phyloP scores from a whole-genome alignment of 2,113 vertebrate genomes.

The Tragelaphus scriptus region DNA sequence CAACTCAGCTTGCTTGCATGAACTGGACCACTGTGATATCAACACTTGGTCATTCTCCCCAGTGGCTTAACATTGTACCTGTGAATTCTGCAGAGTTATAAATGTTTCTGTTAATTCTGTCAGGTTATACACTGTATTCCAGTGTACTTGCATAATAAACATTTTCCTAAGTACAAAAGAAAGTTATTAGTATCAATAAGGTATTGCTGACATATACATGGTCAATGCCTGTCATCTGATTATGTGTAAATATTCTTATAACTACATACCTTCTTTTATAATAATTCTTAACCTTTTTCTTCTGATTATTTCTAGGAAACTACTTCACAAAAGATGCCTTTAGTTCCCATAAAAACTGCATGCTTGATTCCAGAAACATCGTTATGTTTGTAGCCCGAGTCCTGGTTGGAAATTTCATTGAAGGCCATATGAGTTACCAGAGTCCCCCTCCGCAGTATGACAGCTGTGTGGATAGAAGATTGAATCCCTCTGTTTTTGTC shows the following conservation, averaged over 20 bases:
- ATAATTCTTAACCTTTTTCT: background rate
- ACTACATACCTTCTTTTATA: constrained; percentile 61
- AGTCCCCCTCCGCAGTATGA: constrained; percentile 85
- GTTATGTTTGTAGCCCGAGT: constrained; percentile 89
- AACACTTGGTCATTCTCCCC: too few relatives aligned
- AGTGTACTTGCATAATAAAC: constrained; percentile 60
- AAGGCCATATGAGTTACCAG: constrained; percentile 75
- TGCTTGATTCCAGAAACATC: background rate
- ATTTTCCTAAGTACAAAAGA: background rate
- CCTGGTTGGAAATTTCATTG: constrained; percentile 85
- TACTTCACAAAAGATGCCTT: constrained; percentile 92
- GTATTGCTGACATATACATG: constrained; percentile 73
- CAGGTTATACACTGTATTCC: constrained; percentile 17
- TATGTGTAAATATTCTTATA: constrained; percentile 10
- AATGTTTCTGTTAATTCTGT: background rate
- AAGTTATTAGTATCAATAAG: constrained; percentile 39
- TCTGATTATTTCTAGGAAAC: constrained; percentile 81
- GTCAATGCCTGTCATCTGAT: constrained; percentile 69
- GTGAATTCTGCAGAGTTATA: background rate
- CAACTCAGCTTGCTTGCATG: background rate
- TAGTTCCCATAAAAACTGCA: constrained; percentile 81
- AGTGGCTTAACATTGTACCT: background rate
- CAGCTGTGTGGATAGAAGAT: constrained; percentile 87
- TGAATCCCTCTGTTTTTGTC: constrained; percentile 89
- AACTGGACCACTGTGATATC: background rate